These are phyloP conservation scores for Menura novaehollandiae DNA, from an alignment of 2,113 vertebrate species.

Conservation along the genomic window DNA sequence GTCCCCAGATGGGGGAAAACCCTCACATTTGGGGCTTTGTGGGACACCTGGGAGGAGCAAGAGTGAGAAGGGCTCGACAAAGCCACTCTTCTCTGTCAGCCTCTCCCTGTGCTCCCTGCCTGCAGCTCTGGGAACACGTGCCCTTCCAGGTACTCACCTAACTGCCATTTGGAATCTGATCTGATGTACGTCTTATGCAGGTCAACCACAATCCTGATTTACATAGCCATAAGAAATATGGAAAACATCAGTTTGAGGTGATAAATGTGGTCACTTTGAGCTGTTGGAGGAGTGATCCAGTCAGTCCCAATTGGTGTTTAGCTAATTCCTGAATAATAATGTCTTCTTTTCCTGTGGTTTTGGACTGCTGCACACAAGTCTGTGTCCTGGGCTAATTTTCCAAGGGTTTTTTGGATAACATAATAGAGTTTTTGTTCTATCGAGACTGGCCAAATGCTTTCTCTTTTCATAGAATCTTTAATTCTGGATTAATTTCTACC, in stretches of 20 bases:
- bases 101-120: background rate
- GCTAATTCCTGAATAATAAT: background rate
- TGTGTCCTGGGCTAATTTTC: background rate
- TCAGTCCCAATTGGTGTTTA: background rate
- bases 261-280: background rate
- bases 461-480: background rate
- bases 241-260: background rate
- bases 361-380: background rate
- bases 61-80: background rate
- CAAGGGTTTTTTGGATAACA: background rate
- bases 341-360: background rate
- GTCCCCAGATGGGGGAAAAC: background rate
- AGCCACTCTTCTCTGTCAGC: background rate
- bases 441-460: background rate
- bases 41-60: background rate
- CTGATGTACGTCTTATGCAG: background rate
- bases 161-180: background rate
- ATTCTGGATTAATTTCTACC: slow-evolving; percentile 29
- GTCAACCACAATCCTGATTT: background rate
- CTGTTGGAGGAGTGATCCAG: background rate
- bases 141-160: background rate
- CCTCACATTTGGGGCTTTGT: background rate
- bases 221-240: fast-evolving
- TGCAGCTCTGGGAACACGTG: background rate
- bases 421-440: background rate